Percentiles rank a stretch among this genome's conserved stretches.
phyloP scores from a whole-genome alignment of 2,888 invertebrate species.

The Rhamnusium bicolor region DNA sequence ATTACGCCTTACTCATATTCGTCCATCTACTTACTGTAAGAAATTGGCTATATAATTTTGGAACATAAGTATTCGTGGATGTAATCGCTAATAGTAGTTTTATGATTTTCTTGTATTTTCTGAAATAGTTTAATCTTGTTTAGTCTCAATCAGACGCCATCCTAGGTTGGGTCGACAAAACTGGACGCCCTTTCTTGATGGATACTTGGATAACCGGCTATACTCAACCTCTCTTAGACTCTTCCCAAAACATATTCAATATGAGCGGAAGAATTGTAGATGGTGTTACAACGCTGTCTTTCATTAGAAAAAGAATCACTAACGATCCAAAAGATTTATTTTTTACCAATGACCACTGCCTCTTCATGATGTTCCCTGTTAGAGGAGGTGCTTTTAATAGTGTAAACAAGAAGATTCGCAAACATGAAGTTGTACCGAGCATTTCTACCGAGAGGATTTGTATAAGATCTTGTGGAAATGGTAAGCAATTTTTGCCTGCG shows the following conservation, averaged over 20 bases:
- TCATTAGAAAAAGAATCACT: constrained; percentile 84
- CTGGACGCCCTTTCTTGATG: constrained; percentile 87
- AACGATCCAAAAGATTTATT: constrained; percentile 83
- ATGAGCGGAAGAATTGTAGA: constrained; percentile 81
- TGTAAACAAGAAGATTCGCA: constrained; percentile 88
- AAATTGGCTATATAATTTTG: too few species aligned
- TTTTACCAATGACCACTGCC: constrained; percentile 86
- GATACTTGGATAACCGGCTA: constrained; percentile 91
- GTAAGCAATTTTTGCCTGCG: constrained; percentile 69
- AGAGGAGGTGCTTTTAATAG: constrained; percentile 87
- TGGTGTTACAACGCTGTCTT: constrained; percentile 85
- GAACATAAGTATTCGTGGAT: too few species aligned
- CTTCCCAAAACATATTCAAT: constrained; percentile 82
- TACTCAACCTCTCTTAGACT: constrained; percentile 81
- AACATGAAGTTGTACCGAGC: constrained; percentile 82
- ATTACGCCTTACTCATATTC: too few species aligned
- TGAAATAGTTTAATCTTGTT: constrained; percentile 24
- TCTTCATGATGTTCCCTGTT: constrained; percentile 90
- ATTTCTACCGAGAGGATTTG: constrained; percentile 86
- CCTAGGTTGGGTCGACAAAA: constrained; percentile 90
- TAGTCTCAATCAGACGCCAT: constrained; percentile 91
- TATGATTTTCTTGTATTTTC: too few species aligned
- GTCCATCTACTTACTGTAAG: too few species aligned
- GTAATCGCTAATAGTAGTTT: too few species aligned
- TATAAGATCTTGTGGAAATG: constrained; percentile 86